Base-by-base conservation (phyloP, 2,797 vertebrate genomes). In the Steatocranus sp. region DNA sequence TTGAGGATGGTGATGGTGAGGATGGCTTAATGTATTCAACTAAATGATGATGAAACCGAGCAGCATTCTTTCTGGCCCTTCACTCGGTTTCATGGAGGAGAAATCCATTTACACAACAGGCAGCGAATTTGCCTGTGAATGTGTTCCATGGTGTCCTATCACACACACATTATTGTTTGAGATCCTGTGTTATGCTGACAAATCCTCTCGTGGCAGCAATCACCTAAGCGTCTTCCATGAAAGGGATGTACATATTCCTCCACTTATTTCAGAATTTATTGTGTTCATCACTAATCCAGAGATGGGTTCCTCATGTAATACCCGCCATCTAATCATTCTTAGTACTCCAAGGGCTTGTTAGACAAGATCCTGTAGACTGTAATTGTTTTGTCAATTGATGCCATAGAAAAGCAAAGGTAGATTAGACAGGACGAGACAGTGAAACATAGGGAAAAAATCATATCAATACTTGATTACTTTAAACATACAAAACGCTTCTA, bases 101-200 rank as follows among this genome's bases (percentile, higher is more conserved):
- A 94, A 95, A 95, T 95, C 94, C 91, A 94, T 95, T 94, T 94
- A 93, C 92, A 91, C 89, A 94, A 91, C 94, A 93, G 92, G 90
- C 92, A 79, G 84, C 50, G 89, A 92, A 93, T 94, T 85, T n/a
- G 58, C 32, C 88, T 81, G 38, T 88, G 91, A 93, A 92, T 92
- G 91, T 91, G 92, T 92, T 93, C 91, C 88, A 87, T 78, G 92
- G 93, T 94, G 92, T 96, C 94, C 93, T 93, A 94, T 95, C 94
- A 79, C 87, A 90, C 92, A 87, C 94, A 93, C 88, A 81, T 91
- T 91, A 95, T 96, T 95, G 94, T 96, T 93, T 91, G 94, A 95
- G 95, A 96, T 95, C 94, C 94, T 94, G 89, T 95, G 93, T 95
- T 96, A 94, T 95, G 92, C 95, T 95, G 94, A 96, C 95, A 96